Percentiles rank a stretch among this genome's conserved stretches.
These are phyloP conservation scores for Macroramphosus scolopax DNA, from an alignment of 2,797 vertebrate species.

Conservation along the genomic window DNA sequence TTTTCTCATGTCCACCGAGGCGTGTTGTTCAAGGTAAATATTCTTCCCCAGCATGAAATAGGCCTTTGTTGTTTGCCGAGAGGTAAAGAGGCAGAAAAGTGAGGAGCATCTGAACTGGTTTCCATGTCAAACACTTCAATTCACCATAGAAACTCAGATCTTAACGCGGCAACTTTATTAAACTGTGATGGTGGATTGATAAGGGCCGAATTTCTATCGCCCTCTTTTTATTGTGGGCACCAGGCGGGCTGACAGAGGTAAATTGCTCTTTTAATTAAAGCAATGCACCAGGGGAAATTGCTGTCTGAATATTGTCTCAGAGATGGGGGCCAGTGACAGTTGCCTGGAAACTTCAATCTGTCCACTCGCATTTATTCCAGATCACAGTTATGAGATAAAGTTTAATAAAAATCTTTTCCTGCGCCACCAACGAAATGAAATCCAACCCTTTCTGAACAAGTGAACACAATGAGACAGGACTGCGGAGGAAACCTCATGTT, in stretches of 20 bases:
- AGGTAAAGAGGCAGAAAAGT: slow-evolving; percentile 92
- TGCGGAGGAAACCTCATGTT: slow-evolving; percentile 93
- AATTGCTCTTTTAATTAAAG: slow-evolving; percentile 98
- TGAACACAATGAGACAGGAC: slow-evolving; percentile 92
- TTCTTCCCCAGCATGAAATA: slow-evolving; percentile 68
- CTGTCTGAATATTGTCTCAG: slow-evolving; percentile 89
- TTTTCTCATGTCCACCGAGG: slow-evolving; percentile 74
- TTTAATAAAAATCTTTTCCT: slow-evolving; percentile 86
- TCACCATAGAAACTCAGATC: slow-evolving; percentile 89
- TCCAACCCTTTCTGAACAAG: slow-evolving; percentile 75
- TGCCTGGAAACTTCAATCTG: slow-evolving; percentile 91
- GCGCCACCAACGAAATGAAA: slow-evolving; percentile 79
- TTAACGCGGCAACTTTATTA: slow-evolving; percentile 93
- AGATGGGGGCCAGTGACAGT: slow-evolving; percentile 85
- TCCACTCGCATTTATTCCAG: slow-evolving; percentile 84
- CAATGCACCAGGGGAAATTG: slow-evolving; percentile 94
- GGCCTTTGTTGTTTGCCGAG: slow-evolving; percentile 87
- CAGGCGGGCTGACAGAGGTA: slow-evolving; percentile 85
- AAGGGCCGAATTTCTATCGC: slow-evolving; percentile 84
- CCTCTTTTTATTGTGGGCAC: slow-evolving; percentile 83
- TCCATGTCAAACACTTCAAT: slow-evolving; percentile 86
- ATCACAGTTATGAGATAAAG: slow-evolving; percentile 87
- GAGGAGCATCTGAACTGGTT: slow-evolving; percentile 84
- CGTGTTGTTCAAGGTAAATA: slow-evolving; percentile 79
- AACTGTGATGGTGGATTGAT: slow-evolving; percentile 93